Evolutionary conservation across 2,797 vertebrate species (phyloP), one percentile per base, ranked within the genome.

Genomic region (Triplophysa bombifrons): DNA sequence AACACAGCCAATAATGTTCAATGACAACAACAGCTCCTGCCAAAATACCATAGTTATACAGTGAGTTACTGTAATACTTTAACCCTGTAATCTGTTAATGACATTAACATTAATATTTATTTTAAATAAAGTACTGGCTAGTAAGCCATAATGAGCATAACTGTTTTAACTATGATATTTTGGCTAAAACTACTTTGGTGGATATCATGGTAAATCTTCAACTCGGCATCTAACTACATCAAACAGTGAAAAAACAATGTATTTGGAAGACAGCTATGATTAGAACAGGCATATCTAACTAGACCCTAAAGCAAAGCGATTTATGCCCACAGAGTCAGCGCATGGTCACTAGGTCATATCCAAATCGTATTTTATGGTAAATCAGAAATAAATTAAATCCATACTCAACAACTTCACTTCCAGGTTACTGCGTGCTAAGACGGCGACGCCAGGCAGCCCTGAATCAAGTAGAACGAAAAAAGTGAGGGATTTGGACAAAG

Each of bases 241-340:
- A 30, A 61, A 16, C 60, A 30, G 30, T 30, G 30, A 30, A 30
- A 30, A 30, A 4, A 30, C 30, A 30, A 30, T 30, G 30, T 3
- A 30, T 30, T 30, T 30, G 30, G 30, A 30, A 4, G 27, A 30
- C 27, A 30, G 27, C 27, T 3, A 30, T 30, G 27, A 30, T 30
- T 30, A 3, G 30, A 4, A 30, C 30, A 30, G 4, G 30, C 30
- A 10, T 3, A 79, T 7, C 7, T 38, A 64, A 38, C 17, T 11
- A 38, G 16, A 64, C 17, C 9, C 17, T 16, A 38, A 38, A 64
- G 17, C 61, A 38, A 64, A 64, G 17, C 20, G 11, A 51, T 85
- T 83, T 84, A 82, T 76, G 19, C 77, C 72, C 30, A 30, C 30
- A 88, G 85, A 85, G 83, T 81, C 71, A 77, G 80, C 78, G 64